phyloP scores from a whole-genome alignment of 2,113 vertebrate species.

The Dasypus novemcinctus region DNA sequence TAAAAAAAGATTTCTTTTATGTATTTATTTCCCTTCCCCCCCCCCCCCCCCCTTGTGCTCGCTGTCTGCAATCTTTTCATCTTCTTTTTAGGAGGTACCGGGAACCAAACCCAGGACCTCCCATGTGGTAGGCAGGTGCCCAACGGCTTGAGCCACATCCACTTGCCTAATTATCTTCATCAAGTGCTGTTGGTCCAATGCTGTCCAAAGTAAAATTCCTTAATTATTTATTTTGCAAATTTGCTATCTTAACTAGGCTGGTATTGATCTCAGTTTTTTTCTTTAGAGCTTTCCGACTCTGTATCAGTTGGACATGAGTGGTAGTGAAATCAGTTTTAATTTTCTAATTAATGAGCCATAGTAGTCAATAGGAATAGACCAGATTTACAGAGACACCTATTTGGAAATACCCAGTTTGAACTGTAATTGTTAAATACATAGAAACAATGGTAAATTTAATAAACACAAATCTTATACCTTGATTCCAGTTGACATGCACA shows the following conservation, averaged over 20 bases:
- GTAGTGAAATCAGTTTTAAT: background rate
- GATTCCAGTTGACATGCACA: background rate
- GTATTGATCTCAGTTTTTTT: background rate
- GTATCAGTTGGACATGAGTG: background rate
- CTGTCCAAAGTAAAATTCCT: background rate
- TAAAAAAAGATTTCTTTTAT: too few relatives aligned
- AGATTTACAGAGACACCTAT: background rate
- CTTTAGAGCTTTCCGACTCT: background rate
- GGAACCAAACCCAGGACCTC: too few relatives aligned
- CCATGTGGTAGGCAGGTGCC: too few relatives aligned
- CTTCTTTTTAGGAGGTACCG: too few relatives aligned
- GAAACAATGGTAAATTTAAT: slow-evolving; percentile 29
- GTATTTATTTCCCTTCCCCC: too few relatives aligned
- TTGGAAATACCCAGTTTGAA: background rate
- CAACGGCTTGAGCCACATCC: too few relatives aligned
- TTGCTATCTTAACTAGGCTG: background rate
- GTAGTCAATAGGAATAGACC: background rate
- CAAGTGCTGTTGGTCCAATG: background rate
- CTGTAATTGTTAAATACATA: background rate
- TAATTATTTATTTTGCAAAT: slow-evolving; percentile 20
- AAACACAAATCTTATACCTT: background rate
- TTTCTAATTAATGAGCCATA: background rate
- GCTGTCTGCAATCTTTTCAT: too few relatives aligned
- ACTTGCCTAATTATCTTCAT: background rate
- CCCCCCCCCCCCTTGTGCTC: too few relatives aligned